Base-by-base conservation (phyloP, 1,140 invertebrate genomes). In the Mercenaria mercenaria region DNA sequence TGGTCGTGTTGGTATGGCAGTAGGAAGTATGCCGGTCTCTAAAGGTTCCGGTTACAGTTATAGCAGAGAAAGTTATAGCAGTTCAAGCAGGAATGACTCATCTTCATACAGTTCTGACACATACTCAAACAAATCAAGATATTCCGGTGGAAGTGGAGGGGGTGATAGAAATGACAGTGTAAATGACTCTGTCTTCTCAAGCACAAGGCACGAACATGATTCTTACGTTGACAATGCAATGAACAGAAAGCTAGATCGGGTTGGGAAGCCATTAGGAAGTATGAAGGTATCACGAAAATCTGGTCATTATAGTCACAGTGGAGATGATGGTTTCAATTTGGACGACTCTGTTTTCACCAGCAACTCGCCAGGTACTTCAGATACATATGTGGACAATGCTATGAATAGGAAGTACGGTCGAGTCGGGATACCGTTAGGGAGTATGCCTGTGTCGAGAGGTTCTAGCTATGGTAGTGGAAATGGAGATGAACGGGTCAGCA, bases 321-420 rank as follows among this genome's bases (percentile, higher is more conserved):
- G 20, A 20, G 37, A 20, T 74, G 39, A 2, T 43, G n/a, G n/a
- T n/a, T n/a, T n/a, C n/a, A n/a, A n/a, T n/a, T n/a, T n/a, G n/a
- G n/a, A n/a, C n/a, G n/a, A n/a, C n/a, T n/a, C n/a, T n/a, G n/a
- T n/a, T n/a, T n/a, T n/a, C n/a, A n/a, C n/a, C n/a, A n/a, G n/a
- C n/a, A n/a, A n/a, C n/a, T 20, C 18, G 3, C 20, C 41, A 6
- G 15, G n/a, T 23, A 77, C 23, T 50, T 32, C 56, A 8, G 18
- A 50, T 2, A 74, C 61, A 0, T 93, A 93, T 50, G 90, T 90
- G 0, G 91, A 93, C 67, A 93, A 92, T 74, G 47, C 85, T 2
- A 18, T 37, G 0, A 93, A 93, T 43, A 67, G 91, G 29, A 67
- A 50, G 10, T 37, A 91, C 13, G 90, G 90, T 18, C 29, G 91